phyloP scores from a whole-genome alignment of 2,797 vertebrate species.

The Chelon auratus region DNA sequence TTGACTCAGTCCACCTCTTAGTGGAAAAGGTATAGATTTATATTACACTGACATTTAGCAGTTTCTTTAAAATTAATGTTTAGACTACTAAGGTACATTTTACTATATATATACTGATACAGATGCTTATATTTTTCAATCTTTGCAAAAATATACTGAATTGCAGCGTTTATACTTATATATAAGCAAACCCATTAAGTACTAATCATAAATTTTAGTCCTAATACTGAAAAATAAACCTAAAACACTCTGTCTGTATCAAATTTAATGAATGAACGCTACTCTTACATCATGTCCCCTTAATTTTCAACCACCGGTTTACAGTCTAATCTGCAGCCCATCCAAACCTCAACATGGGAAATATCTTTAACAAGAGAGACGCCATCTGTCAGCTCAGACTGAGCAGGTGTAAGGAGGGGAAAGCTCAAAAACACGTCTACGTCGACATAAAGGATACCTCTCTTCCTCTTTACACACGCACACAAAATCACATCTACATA shows the following conservation, averaged over 20 bases:
- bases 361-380: slow-evolving; percentile 42
- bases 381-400: slow-evolving; percentile 57
- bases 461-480: slow-evolving; percentile 35
- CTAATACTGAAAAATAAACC: neutral
- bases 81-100: neutral
- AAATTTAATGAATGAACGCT: too few relatives aligned
- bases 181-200: neutral
- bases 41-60: too few relatives aligned
- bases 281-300: neutral
- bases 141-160: neutral
- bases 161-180: neutral
- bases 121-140: neutral
- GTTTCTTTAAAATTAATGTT: neutral
- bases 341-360: slow-evolving; percentile 19
- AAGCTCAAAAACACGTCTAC: slow-evolving; percentile 27
- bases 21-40: too few relatives aligned
- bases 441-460: slow-evolving; percentile 30
- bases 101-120: neutral
- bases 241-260: too few relatives aligned
- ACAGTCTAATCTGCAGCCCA: slow-evolving; percentile 37
- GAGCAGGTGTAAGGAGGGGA: slow-evolving; percentile 60
- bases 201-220: neutral
- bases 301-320: neutral
- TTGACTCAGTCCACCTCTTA: neutral
- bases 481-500: slow-evolving; percentile 30